These are phyloP conservation scores for Helarctos malayanus DNA, from an alignment of 2,797 vertebrate species.

Conservation along the genomic window DNA sequence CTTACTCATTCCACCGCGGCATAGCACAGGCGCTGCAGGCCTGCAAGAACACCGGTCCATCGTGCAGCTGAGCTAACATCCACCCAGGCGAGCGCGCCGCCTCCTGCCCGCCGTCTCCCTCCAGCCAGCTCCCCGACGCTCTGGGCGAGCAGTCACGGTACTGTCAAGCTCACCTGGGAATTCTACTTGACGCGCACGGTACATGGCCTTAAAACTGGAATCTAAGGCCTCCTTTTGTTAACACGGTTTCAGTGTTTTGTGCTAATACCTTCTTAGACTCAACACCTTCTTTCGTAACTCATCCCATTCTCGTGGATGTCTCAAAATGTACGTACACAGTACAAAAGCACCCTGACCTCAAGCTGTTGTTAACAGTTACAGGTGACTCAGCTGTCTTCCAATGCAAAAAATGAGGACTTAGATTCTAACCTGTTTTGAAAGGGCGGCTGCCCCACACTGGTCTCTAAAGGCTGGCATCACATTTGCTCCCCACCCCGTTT, in stretches of 20 bases:
- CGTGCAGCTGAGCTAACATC: neutral
- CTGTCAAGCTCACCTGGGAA: neutral
- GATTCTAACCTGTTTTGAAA: neutral
- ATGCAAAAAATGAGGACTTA: neutral
- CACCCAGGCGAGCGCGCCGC: neutral
- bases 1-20: neutral
- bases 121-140: neutral
- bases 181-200: neutral
- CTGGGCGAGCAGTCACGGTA: neutral
- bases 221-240: constrained; percentile 11
- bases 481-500: neutral
- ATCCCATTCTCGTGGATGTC: neutral
- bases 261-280: constrained; percentile 33
- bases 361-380: constrained; percentile 36
- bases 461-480: neutral
- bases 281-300: neutral
- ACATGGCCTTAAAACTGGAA: neutral
- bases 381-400: neutral
- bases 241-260: constrained; percentile 21
- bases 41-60: neutral
- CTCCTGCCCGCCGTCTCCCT: neutral
- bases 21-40: neutral
- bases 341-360: constrained; percentile 12
- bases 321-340: neutral
- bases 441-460: neutral